These are phyloP conservation scores for Rhinophrynus dorsalis DNA, from an alignment of 2,797 vertebrate species.

Conservation along the genomic window DNA sequence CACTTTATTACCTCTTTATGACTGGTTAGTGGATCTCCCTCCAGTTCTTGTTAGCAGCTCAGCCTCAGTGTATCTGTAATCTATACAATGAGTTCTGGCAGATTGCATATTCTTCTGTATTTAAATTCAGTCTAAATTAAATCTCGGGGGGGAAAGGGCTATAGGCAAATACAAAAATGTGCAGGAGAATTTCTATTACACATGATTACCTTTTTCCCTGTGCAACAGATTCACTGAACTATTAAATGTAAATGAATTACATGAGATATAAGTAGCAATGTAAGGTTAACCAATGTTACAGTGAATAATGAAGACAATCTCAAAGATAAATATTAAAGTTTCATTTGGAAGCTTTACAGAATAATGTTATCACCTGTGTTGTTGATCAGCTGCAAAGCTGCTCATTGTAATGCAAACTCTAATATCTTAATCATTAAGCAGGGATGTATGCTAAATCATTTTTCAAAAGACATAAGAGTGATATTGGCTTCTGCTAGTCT, in stretches of 20 bases:
- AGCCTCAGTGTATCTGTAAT: too few species aligned
- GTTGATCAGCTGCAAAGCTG: not conserved
- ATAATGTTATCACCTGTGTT: not conserved
- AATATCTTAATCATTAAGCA: slow-evolving; percentile 4
- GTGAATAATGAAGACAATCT: slow-evolving; percentile 22
- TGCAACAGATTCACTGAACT: slow-evolving; percentile 19
- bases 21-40: too few species aligned
- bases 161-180: slow-evolving; percentile 3
- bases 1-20: too few species aligned
- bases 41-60: too few species aligned
- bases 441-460: not conserved
- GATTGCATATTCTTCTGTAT: slow-evolving; percentile 2
- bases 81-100: too few species aligned
- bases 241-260: slow-evolving; percentile 34
- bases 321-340: slow-evolving; percentile 13
- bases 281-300: slow-evolving; percentile 23
- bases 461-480: too few species aligned
- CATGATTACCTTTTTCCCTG: slow-evolving; percentile 23
- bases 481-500: too few species aligned
- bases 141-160: slow-evolving; percentile 2
- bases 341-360: not conserved
- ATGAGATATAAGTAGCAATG: slow-evolving; percentile 17
- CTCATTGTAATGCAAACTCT: not conserved
- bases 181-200: slow-evolving; percentile 17
- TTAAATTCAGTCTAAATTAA: slow-evolving; percentile 13